Base-by-base conservation (phyloP, 2,113 vertebrate genomes). In the Donacobius atricapilla region DNA sequence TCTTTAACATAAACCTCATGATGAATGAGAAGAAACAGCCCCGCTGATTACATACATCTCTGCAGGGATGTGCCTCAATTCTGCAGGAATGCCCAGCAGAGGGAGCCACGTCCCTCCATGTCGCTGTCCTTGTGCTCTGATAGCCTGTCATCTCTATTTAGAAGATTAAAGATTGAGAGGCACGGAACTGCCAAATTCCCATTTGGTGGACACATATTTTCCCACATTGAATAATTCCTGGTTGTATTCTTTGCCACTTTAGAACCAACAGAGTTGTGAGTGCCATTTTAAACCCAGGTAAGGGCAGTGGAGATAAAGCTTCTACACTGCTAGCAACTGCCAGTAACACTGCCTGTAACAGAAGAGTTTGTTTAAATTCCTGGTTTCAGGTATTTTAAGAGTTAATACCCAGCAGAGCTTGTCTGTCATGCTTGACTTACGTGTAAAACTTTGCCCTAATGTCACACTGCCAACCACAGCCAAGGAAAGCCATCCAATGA, bases 381-480 rank as follows among this genome's bases (percentile, higher is more conserved):
- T 68, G 20, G 12, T 69, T 89, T 89, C 51, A 61, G n/a, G 22
- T 51, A 17, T 56, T 66, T 9, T 53, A 72, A 47, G 80, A 76
- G 3, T 71, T 66, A 71, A 61, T 56, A 44, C 8, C 25, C 20
- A 57, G 33, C 14, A 63, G 30, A 81, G 22, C 47, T 57, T 47
- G 37, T 48, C 23, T 66, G 42, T 72, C 64, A n/a, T 57, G 45
- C 39, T 88, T 84, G 44, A 39, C 31, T 70, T 27, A 21, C 15
- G 7, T 0, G 0, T 37, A 31, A 39, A 54, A 53, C 15, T 48
- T 54, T 39, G 23, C 42, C 10, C n/a, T 54, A 31, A 42, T n/a
- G 28, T 60, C 50, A 54, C 61, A 24, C 44, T 9, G 17, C 27
- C 17, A 44, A 53, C 25, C 20, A 15, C 0, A 0, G 60, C 60